Evolutionary conservation across 2,797 vertebrate genomes (phyloP), one percentile per base, ranked within the genome.

Genomic region (Nannoperca obscura): DNA sequence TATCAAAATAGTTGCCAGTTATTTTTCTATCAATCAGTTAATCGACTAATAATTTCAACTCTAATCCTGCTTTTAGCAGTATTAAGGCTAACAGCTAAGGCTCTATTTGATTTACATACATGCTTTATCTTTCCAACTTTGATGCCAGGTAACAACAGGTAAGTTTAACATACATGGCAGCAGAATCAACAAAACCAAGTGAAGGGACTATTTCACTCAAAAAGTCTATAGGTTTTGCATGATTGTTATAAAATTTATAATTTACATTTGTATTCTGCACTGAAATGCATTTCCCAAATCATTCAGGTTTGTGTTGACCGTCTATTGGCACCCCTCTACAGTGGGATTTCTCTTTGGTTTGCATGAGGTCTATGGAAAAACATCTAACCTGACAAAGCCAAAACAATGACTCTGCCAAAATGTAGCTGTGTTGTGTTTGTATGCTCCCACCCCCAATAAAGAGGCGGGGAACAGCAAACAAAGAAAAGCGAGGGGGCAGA

Each of bases 351-450:
- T 77, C 83, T 87, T 77, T 82, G 74, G 70, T 72, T 87, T 86
- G 76, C 70, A 78, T 58, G 81, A 86, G 78, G 78, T 89, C 86
- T 73, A 22, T 70, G 73, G 86, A 77, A 80, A 91, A 89, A 89
- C 87, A 91, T 87, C 85, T 88, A 88, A 88, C 57, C 79, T 61
- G 76, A 91, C 83, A 87, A 91, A 93, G 89, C 73, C 81, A 90
- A 91, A 93, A 93, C 88, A 92, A 93, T 87, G 76, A 90, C 80
- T 42, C 59, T 53, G 71, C 67, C 69, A 81, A 75, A 47, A 85
- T 70, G 61, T 70, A 61, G 60, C 79, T 34, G 44, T 61, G 78
- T 68, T 84, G 78, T 72, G 86, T 86, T 87, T 74, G 81, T 78
- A 82, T 0, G 71, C 79, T 61, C 68, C 76, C 72, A 55, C 62